A percentile compares a stretch with the other conserved stretches of the same genome.
phyloP scores from a whole-genome alignment of 1,140 invertebrate genomes.

The Cylas formicarius region DNA sequence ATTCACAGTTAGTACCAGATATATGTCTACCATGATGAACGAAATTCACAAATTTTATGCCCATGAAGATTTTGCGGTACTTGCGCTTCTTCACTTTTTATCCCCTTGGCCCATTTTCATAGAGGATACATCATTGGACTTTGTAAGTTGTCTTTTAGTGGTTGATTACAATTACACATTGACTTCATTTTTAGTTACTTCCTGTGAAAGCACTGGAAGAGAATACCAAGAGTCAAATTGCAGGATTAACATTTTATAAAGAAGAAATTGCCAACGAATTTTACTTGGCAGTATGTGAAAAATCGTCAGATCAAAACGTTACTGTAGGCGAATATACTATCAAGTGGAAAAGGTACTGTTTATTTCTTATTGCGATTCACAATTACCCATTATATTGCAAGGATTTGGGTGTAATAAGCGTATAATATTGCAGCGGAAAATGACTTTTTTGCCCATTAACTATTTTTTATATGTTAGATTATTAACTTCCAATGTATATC shows the following conservation, averaged over 20 bases:
- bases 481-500: too few species aligned
- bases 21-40: slow-evolving; percentile 57
- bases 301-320: slow-evolving; percentile 26
- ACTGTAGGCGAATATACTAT: slow-evolving; percentile 62
- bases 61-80: slow-evolving; percentile 60
- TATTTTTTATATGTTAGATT: too few species aligned
- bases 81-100: slow-evolving; percentile 58
- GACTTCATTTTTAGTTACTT: slow-evolving; percentile 24
- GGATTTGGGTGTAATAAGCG: too few species aligned
- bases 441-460: too few species aligned
- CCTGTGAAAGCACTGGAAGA: slow-evolving; percentile 35
- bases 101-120: slow-evolving; percentile 65
- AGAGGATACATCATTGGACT: slow-evolving; percentile 55
- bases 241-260: slow-evolving; percentile 38
- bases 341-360: slow-evolving; percentile 62
- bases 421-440: too few species aligned
- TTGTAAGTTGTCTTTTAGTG: slow-evolving; percentile 42
- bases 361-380: not conserved
- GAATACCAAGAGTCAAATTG: slow-evolving; percentile 34
- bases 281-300: slow-evolving; percentile 44
- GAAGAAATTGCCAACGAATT: slow-evolving; percentile 49
- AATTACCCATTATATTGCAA: too few species aligned
- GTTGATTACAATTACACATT: too few species aligned
- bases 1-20: slow-evolving; percentile 62
- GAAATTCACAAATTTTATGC: slow-evolving; percentile 58